A percentile compares a stretch with the other conserved stretches of the same genome.
phyloP scores from a whole-genome alignment of 1,140 invertebrate species.

The Calliopsis andreniformis region DNA sequence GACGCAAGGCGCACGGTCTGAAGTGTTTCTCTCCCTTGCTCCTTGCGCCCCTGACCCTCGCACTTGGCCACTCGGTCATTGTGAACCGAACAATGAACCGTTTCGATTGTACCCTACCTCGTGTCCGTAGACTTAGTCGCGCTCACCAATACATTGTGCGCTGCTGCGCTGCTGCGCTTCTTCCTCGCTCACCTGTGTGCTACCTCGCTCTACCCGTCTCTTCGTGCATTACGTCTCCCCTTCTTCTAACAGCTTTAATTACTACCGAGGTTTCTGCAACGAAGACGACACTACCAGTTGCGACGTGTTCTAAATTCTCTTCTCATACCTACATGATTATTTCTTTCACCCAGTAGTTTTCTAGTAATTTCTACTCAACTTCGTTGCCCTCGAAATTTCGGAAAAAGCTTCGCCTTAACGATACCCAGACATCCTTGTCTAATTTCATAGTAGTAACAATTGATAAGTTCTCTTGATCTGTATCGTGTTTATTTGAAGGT shows the following conservation, averaged over 20 bases:
- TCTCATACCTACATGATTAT: too few relatives aligned
- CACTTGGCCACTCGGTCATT: conserved; percentile 67
- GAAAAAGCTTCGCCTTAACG: too few relatives aligned
- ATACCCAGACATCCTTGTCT: too few relatives aligned
- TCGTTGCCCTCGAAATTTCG: too few relatives aligned
- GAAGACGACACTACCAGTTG: conserved; percentile 18
- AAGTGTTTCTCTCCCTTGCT: conserved; percentile 35
- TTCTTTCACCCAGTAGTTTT: too few relatives aligned
- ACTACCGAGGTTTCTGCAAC: conserved; percentile 26
- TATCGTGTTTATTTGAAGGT: too few relatives aligned
- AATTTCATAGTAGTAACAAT: too few relatives aligned
- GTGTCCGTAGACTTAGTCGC: background rate
- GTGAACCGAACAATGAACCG: conserved; percentile 62
- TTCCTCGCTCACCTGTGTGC: background rate
- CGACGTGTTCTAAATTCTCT: background rate
- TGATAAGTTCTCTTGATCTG: too few relatives aligned
- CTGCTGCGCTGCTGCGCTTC: too few relatives aligned
- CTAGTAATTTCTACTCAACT: too few relatives aligned
- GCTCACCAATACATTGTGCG: too few relatives aligned
- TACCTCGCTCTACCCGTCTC: background rate
- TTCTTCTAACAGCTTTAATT: conserved; percentile 52
- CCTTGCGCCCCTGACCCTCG: conserved; percentile 59
- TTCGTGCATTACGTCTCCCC: conserved; percentile 22
- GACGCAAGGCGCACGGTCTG: conserved; percentile 35
- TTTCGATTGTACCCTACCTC: conserved; percentile 53